Evolutionary conservation across 2,797 vertebrate species (phyloP).

Genomic region (Myioborus melanocephalus): DNA sequence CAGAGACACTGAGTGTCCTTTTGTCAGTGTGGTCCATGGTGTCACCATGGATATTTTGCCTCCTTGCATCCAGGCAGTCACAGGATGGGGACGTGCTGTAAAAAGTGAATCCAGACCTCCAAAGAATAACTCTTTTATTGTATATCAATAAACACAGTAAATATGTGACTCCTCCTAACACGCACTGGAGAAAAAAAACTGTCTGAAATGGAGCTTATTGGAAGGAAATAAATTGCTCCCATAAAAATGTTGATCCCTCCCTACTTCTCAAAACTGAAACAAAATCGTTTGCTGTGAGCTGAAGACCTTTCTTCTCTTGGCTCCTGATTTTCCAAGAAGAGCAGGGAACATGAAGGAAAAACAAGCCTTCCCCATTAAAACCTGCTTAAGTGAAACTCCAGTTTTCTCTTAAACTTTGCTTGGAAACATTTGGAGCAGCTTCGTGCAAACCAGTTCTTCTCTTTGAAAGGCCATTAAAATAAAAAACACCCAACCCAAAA

Average conservation of each 20-base stretch:
- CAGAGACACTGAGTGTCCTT: neutral
- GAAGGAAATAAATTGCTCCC: neutral
- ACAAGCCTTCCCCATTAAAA: constrained; percentile 37
- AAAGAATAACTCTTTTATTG: neutral
- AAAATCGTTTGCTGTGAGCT: constrained; percentile 4
- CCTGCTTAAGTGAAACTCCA: neutral
- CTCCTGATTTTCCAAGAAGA: constrained; percentile 26
- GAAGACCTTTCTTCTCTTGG: constrained; percentile 14
- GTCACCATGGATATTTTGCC: rapidly evolving
- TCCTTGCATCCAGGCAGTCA: neutral
- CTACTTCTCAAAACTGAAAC: neutral
- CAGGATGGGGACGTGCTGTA: neutral
- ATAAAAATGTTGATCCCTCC: constrained; percentile 31
- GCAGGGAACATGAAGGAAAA: constrained; percentile 22
- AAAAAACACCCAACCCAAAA: neutral
- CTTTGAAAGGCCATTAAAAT: constrained; percentile 23
- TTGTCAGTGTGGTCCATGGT: neutral
- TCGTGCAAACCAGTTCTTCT: neutral
- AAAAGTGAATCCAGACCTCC: neutral
- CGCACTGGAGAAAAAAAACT: neutral
- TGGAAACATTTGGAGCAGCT: constrained; percentile 24
- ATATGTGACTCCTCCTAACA: neutral
- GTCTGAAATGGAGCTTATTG: constrained; percentile 11
- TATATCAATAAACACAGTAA: neutral
- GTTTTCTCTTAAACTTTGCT: constrained; percentile 51